Percentiles rank a stretch among this genome's conserved stretches.
Conservation (phyloP, 92 coral and sea anemone genomes). For the Actinostola sp. region DNA sequence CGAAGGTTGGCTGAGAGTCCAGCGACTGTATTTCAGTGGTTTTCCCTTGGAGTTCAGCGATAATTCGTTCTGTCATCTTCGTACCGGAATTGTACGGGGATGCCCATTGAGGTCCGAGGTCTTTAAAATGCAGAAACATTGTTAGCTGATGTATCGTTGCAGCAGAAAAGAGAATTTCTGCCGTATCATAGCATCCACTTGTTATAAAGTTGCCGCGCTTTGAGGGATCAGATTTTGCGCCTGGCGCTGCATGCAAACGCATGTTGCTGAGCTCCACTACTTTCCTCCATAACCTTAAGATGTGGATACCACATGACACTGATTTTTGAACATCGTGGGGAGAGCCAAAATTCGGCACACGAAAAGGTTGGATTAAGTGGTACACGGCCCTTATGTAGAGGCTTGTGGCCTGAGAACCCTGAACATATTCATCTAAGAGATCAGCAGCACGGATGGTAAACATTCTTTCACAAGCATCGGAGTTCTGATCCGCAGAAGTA, state of each 20-base stretch:
- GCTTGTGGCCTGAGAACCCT: slow-evolving; percentile 45
- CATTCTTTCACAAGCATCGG: slow-evolving; percentile 52
- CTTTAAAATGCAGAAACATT: slow-evolving; percentile 53
- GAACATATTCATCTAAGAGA: slow-evolving; percentile 44
- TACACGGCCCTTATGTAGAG: slow-evolving; percentile 39
- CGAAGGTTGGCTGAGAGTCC: slow-evolving; percentile 62
- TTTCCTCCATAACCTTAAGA: slow-evolving; percentile 31
- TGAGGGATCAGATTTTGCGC: slow-evolving; percentile 39
- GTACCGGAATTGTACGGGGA: slow-evolving; percentile 55
- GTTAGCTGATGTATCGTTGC: slow-evolving; percentile 66
- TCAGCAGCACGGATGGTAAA: slow-evolving; percentile 38
- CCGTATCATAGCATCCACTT: not conserved
- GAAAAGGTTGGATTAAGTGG: slow-evolving; percentile 35
- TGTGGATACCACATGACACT: slow-evolving; percentile 41
- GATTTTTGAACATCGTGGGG: slow-evolving; percentile 39
- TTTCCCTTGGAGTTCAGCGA: slow-evolving; percentile 57
- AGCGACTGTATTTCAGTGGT: slow-evolving; percentile 55
- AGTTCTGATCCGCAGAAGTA: slow-evolving; percentile 56
- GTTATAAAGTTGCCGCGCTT: slow-evolving; percentile 43
- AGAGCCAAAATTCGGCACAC: slow-evolving; percentile 28
- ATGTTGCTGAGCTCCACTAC: slow-evolving; percentile 36
- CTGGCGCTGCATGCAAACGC: slow-evolving; percentile 27
- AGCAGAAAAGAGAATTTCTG: slow-evolving; percentile 25
- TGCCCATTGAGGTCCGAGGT: slow-evolving; percentile 43
- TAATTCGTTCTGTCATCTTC: slow-evolving; percentile 44